Evolutionary conservation across 2,797 vertebrate species (phyloP).

Genomic region (Peromyscus melanophrys): DNA sequence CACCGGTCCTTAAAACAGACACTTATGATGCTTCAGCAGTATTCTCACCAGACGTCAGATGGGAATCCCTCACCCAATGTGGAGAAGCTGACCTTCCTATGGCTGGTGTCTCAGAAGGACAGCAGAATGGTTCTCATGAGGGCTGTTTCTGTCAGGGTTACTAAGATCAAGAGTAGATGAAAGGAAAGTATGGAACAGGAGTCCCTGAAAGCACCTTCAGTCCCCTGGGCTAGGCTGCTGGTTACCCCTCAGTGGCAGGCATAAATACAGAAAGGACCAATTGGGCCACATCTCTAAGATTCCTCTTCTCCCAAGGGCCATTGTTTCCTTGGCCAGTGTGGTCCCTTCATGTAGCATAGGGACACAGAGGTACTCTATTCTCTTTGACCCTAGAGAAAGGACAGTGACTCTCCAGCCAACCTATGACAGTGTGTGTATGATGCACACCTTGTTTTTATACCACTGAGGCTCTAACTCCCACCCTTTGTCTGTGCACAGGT

Average conservation of each 20-base stretch:
- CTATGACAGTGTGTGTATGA: not conserved
- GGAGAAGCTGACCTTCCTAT: not conserved
- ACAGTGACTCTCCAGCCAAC: not conserved
- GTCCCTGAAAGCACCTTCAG: not conserved
- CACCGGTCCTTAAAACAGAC: not conserved
- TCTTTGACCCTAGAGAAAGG: not conserved
- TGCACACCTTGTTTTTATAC: not conserved
- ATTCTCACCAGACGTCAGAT: no score
- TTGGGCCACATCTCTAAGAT: not conserved
- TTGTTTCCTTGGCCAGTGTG: not conserved
- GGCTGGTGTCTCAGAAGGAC: not conserved
- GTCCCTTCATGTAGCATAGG: not conserved
- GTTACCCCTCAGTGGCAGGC: not conserved
- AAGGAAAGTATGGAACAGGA: not conserved
- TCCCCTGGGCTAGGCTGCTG: not conserved
- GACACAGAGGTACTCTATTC: not conserved
- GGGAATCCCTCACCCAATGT: rapidly evolving
- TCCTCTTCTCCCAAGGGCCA: not conserved
- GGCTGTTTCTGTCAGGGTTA: not conserved
- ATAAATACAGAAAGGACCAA: no score
- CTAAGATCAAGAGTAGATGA: not conserved
- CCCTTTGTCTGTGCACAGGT: not conserved
- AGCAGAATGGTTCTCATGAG: not conserved
- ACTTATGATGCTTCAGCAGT: not conserved
- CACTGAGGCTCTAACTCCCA: not conserved